phyloP scores from a whole-genome alignment of 2,113 vertebrate genomes.

The Saguinus midas region DNA sequence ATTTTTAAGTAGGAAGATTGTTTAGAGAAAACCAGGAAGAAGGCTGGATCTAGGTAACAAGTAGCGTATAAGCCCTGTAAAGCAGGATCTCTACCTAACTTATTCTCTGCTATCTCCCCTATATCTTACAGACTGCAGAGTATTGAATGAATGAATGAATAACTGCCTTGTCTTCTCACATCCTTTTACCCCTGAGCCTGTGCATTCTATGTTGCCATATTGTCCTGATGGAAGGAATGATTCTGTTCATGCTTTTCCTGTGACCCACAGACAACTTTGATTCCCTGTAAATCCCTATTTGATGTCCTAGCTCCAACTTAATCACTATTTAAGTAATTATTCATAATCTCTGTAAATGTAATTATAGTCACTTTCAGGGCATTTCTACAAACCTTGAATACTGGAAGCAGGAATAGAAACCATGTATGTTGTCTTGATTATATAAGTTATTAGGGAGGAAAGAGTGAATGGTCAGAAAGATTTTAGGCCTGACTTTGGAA shows the following conservation, averaged over 20 bases:
- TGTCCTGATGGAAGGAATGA: not conserved
- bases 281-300: not conserved
- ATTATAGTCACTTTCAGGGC: not conserved
- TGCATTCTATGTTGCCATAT: not conserved
- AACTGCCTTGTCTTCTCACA: not conserved
- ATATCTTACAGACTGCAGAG: not conserved
- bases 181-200: not conserved
- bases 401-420: not conserved
- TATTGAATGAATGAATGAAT: not conserved
- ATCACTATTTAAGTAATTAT: not conserved
- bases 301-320: not conserved
- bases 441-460: not conserved
- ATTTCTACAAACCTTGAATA: not conserved
- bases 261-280: not conserved
- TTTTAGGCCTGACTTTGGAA: not conserved
- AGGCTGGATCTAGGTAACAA: not conserved
- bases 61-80: not conserved
- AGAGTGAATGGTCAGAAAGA: not conserved
- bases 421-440: not conserved
- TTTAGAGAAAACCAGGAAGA: not conserved
- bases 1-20: slow-evolving; percentile 5
- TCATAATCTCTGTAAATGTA: not conserved
- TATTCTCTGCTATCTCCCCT: not conserved
- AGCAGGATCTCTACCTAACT: not conserved
- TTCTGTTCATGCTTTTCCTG: not conserved